Evolutionary conservation across 2,113 vertebrate genomes (phyloP).

Genomic region (Paedocypris sp.): DNA sequence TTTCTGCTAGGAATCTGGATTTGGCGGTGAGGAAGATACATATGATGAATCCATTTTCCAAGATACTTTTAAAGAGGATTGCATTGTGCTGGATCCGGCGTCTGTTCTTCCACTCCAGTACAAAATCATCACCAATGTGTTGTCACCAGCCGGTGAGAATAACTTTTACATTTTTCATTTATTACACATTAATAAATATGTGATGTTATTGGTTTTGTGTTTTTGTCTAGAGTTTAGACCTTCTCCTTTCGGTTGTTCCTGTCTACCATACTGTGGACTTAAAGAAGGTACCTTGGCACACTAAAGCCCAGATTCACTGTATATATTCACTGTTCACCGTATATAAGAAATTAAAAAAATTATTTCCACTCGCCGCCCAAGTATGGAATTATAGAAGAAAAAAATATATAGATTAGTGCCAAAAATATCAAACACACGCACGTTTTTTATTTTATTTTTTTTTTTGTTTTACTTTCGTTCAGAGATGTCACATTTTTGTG

Average conservation of each 20-base stretch:
- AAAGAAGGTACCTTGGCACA: constrained; percentile 59
- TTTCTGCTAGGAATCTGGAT: constrained; percentile 48
- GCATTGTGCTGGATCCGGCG: constrained; percentile 79
- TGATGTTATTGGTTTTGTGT: too few relatives aligned
- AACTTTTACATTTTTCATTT: too few relatives aligned
- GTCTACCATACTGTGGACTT: constrained; percentile 71
- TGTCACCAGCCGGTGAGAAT: constrained; percentile 66
- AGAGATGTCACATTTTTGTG: too few relatives aligned
- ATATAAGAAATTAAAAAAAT: background rate
- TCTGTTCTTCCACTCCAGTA: constrained; percentile 78
- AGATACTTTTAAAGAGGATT: constrained; percentile 84
- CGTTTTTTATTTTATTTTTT: too few relatives aligned
- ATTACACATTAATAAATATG: too few relatives aligned
- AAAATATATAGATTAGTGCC: too few relatives aligned
- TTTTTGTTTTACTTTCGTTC: too few relatives aligned
- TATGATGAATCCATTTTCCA: constrained; percentile 75
- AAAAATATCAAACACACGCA: too few relatives aligned
- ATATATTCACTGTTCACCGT: background rate
- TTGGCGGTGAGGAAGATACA: constrained; percentile 67
- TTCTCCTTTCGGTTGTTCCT: constrained; percentile 72
- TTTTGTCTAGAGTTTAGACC: constrained; percentile 63
- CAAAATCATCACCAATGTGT: constrained; percentile 70
- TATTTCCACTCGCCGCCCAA: too few relatives aligned
- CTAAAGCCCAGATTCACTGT: background rate
- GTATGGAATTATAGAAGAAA: too few relatives aligned